A percentile compares a stretch with the other conserved stretches of the same genome.
Conservation (phyloP, 2,888 invertebrate species). For the Hoplodrina blanda region DNA sequence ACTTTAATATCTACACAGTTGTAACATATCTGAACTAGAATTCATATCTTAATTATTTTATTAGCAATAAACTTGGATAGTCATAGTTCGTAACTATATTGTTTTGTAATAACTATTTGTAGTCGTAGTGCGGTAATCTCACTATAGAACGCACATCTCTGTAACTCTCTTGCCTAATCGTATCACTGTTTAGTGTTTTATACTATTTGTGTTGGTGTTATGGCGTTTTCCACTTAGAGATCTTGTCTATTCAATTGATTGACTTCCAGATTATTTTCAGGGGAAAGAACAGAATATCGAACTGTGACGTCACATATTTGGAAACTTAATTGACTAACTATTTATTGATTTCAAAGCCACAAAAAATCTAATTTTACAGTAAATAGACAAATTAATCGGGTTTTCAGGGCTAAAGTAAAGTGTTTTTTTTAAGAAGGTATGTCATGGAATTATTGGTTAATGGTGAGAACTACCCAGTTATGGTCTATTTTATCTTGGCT, state of each 20-base stretch:
- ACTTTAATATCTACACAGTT: conserved; percentile 78
- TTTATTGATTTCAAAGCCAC: too few species aligned
- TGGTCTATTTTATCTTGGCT: background rate
- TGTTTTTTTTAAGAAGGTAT: too few species aligned
- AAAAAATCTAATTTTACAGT: too few species aligned
- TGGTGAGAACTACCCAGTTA: too few species aligned
- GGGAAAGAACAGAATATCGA: too few species aligned
- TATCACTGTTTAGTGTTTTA: conserved; percentile 69
- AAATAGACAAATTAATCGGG: too few species aligned
- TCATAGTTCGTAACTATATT: conserved; percentile 68
- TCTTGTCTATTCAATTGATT: background rate
- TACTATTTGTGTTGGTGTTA: conserved; percentile 66
- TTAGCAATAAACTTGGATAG: conserved; percentile 82
- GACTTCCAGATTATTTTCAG: background rate
- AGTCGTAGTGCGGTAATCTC: conserved; percentile 61
- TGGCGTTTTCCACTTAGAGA: conserved; percentile 68
- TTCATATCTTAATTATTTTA: conserved; percentile 83
- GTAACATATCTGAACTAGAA: conserved; percentile 84
- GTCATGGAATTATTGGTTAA: too few species aligned
- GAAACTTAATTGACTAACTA: too few species aligned
- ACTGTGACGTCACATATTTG: too few species aligned
- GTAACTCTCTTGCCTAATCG: conserved; percentile 76
- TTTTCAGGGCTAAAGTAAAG: too few species aligned
- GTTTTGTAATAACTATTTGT: conserved; percentile 65
- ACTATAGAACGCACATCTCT: conserved; percentile 69